Evolutionary conservation across 2,113 vertebrate species (phyloP).

Genomic region (Rhinolophus ferrumequinum): DNA sequence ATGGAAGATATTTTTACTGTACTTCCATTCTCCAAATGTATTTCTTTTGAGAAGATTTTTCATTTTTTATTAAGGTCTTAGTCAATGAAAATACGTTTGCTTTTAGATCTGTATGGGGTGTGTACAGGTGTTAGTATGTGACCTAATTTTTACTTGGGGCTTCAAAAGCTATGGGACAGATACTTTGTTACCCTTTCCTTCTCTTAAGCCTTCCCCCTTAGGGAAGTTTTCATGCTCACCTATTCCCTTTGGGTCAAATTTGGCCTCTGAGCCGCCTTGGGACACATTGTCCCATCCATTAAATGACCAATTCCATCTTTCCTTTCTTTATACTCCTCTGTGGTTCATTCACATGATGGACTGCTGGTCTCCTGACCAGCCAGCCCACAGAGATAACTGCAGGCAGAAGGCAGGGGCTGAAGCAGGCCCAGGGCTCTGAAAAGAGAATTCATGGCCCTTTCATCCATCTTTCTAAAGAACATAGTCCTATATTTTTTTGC

Average conservation of each 20-base stretch:
- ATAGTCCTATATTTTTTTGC: background rate
- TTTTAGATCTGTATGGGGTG: background rate
- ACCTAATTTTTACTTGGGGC: background rate
- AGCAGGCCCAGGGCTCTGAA: background rate
- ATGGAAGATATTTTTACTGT: background rate
- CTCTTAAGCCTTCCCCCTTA: background rate
- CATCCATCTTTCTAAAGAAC: background rate
- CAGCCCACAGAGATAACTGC: background rate
- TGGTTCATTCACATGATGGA: background rate
- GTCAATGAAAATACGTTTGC: background rate
- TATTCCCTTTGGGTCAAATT: background rate
- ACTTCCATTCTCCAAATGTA: background rate
- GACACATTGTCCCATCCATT: background rate
- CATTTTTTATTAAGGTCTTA: slow-evolving; percentile 11
- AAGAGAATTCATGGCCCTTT: background rate
- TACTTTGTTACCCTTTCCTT: background rate
- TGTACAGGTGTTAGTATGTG: background rate
- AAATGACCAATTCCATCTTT: background rate
- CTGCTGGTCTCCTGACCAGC: background rate
- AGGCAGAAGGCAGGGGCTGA: background rate
- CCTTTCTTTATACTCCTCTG: background rate
- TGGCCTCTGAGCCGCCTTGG: background rate
- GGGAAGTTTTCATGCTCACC: background rate
- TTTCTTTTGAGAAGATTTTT: background rate
- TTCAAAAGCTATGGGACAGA: background rate